Evolutionary conservation across 2,888 invertebrate species (phyloP).

Genomic region (Phragmatobia fuliginosa): DNA sequence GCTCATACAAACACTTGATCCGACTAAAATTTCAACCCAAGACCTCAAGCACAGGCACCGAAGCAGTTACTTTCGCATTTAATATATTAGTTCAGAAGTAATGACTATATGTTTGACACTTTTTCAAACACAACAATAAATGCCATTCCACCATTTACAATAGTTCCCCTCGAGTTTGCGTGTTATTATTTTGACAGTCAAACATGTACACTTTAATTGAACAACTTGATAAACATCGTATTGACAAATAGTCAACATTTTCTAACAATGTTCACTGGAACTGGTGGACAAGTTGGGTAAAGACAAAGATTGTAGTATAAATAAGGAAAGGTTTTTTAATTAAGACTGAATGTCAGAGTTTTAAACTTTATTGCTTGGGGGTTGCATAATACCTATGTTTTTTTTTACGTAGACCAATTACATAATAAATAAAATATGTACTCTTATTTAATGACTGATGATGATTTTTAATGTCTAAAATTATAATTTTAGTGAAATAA

Average conservation of each 20-base stretch:
- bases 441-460: too few relatives aligned
- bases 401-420: too few relatives aligned
- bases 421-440: too few relatives aligned
- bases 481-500: too few relatives aligned
- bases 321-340: not conserved
- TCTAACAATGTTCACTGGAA: not conserved
- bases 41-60: too few relatives aligned
- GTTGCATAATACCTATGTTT: too few relatives aligned
- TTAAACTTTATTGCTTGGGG: too few relatives aligned
- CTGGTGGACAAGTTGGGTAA: not conserved
- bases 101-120: not conserved
- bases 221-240: conserved; percentile 16
- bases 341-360: not conserved
- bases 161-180: not conserved
- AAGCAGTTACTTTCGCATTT: too few relatives aligned
- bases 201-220: conserved; percentile 20
- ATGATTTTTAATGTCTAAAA: too few relatives aligned
- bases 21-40: too few relatives aligned
- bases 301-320: not conserved
- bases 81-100: too few relatives aligned
- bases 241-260: conserved; percentile 22
- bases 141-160: not conserved
- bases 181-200: conserved; percentile 31
- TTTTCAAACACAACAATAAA: not conserved
- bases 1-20: too few relatives aligned